Evolutionary conservation across 1,140 invertebrate species (phyloP).

Genomic region (Phortica variegata): DNA sequence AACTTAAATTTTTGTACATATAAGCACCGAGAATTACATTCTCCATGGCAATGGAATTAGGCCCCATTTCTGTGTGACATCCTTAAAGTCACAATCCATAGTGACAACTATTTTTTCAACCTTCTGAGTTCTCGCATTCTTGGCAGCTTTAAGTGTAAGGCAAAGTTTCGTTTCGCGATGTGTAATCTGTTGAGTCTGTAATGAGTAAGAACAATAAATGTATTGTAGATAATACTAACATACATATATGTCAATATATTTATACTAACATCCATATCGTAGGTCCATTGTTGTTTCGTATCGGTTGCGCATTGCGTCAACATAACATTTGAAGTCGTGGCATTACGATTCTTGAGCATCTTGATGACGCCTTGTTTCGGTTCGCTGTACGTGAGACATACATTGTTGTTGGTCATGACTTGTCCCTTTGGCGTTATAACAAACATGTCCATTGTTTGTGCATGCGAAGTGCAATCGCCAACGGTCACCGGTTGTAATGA

Average conservation of each 20-base stretch:
- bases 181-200: constrained; percentile 51
- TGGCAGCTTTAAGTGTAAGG: constrained; percentile 43
- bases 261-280: constrained; percentile 52
- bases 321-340: constrained; percentile 43
- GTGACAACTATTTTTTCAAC: constrained; percentile 44
- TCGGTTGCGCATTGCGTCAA: constrained; percentile 37
- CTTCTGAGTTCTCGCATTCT: constrained; percentile 31
- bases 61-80: constrained; percentile 54
- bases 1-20: no score
- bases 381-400: constrained; percentile 45
- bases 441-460: constrained; percentile 70
- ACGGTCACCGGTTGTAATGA: constrained; percentile 61
- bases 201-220: neutral
- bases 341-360: constrained; percentile 37
- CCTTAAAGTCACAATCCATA: constrained; percentile 43
- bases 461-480: constrained; percentile 55
- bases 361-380: constrained; percentile 35
- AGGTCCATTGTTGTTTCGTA: constrained; percentile 42
- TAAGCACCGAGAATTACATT: constrained; percentile 24
- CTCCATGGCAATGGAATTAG: constrained; percentile 52
- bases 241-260: no score
- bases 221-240: neutral
- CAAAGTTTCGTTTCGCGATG: constrained; percentile 43
- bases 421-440: constrained; percentile 68
- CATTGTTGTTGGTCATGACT: constrained; percentile 55